Conservation (phyloP, 2,797 vertebrate genomes). For the Luscinia megarhynchos region DNA sequence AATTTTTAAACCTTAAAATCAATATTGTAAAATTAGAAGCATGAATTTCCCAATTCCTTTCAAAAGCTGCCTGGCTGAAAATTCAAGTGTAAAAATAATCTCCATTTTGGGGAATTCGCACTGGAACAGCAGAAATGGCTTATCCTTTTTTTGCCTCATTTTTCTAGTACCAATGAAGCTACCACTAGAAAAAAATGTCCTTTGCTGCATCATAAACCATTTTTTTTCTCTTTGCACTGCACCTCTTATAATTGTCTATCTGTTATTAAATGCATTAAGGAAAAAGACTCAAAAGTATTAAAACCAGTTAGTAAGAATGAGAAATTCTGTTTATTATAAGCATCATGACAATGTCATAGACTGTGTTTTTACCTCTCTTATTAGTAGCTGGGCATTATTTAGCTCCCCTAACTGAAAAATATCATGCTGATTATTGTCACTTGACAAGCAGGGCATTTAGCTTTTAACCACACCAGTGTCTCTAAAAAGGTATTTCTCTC, state of each 20-base stretch:
- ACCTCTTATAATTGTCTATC: not conserved
- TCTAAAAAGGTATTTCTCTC: slow-evolving; percentile 37
- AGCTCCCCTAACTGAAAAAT: not conserved
- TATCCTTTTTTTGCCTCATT: not conserved
- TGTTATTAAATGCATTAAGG: not conserved
- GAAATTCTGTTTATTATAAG: slow-evolving; percentile 33
- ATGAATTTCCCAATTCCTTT: not conserved
- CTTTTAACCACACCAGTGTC: not conserved
- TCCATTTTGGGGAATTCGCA: not conserved
- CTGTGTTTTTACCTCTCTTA: not conserved
- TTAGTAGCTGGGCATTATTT: not conserved
- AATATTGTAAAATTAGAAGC: not conserved
- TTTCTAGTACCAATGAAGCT: not conserved
- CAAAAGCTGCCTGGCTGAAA: not conserved
- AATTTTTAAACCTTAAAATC: slow-evolving; percentile 17
- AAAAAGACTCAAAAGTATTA: slow-evolving; percentile 22
- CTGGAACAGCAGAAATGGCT: not conserved
- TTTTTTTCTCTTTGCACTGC: not conserved
- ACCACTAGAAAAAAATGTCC: not conserved
- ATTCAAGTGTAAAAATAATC: not conserved
- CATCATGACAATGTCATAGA: not conserved
- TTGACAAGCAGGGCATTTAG: not conserved
- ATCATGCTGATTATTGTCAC: not conserved
- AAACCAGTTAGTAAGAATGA: not conserved
- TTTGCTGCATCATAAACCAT: not conserved